Percentiles rank a stretch among this genome's conserved stretches.
These are phyloP conservation scores for Pectinophora gossypiella DNA, from an alignment of 1,140 invertebrate genomes.

Conservation along the genomic window DNA sequence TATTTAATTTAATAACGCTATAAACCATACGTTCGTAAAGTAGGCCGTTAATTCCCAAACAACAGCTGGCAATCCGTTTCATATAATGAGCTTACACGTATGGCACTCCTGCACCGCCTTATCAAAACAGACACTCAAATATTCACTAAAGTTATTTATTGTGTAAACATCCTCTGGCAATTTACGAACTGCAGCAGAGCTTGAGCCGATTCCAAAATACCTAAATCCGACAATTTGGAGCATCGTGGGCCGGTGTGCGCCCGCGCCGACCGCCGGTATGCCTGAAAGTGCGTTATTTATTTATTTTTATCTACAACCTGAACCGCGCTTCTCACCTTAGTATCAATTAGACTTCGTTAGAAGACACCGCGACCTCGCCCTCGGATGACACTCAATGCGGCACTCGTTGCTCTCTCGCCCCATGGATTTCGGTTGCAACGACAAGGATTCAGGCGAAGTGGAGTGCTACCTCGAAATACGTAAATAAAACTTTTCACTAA, in stretches of 20 bases:
- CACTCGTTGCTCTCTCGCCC: constrained; percentile 20
- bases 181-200: constrained; percentile 7
- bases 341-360: constrained; percentile 57
- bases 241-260: constrained; percentile 40
- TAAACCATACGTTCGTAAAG: no score
- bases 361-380: constrained; percentile 38
- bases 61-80: no score
- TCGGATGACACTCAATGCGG: constrained; percentile 42
- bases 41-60: no score
- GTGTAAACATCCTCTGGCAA: constrained; percentile 19
- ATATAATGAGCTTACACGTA: neutral
- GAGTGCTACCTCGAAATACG: constrained; percentile 75
- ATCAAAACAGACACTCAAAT: constrained; percentile 15
- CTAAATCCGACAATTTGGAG: constrained; percentile 48
- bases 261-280: constrained; percentile 50
- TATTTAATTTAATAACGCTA: no score
- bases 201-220: constrained; percentile 33
- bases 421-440: constrained; percentile 73
- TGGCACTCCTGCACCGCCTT: neutral
- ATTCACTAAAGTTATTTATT: constrained; percentile 8
- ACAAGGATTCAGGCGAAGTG: constrained; percentile 72
- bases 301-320: constrained; percentile 55
- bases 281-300: constrained; percentile 67
- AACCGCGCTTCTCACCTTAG: constrained; percentile 46
- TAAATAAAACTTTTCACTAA: constrained; percentile 64